Conservation (phyloP, 2,113 vertebrate species). For the Etheostoma spectabile region DNA sequence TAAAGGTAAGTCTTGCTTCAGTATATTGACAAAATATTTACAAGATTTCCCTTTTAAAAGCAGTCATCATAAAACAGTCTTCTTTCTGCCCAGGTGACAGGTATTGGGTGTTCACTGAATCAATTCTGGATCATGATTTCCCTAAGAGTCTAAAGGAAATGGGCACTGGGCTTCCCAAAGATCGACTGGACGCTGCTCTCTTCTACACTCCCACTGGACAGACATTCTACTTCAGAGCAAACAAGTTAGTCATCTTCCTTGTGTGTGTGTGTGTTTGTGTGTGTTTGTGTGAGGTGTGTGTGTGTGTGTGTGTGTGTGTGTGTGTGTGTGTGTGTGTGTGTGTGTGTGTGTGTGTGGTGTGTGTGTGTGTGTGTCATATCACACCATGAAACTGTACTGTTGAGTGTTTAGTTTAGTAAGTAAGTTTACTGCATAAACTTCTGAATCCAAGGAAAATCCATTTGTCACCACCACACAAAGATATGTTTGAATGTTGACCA, state of each 20-base stretch:
- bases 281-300: neutral
- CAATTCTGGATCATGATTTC: slow-evolving; percentile 86
- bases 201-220: slow-evolving; percentile 91
- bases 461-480: slow-evolving; percentile 15
- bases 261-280: neutral
- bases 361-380: neutral
- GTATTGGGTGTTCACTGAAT: slow-evolving; percentile 92
- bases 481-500: slow-evolving; percentile 38
- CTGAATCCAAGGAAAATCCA: slow-evolving; percentile 28
- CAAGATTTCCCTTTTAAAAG: neutral
- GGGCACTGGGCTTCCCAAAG: slow-evolving; percentile 88
- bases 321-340: neutral
- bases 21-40: neutral
- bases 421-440: slow-evolving; percentile 9
- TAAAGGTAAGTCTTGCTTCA: slow-evolving; percentile 84
- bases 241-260: slow-evolving; percentile 85
- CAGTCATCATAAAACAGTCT: neutral
- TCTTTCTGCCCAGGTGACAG: slow-evolving; percentile 83
- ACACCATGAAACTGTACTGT: neutral
- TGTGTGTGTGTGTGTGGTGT: neutral
- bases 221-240: slow-evolving; percentile 92
- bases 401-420: too few species aligned
- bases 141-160: slow-evolving; percentile 88
- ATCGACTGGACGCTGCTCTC: slow-evolving; percentile 90
- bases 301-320: neutral